Evolutionary conservation across 2,797 vertebrate species (phyloP), one percentile per base, ranked within the genome.

Genomic region (Arctocebus calabarensis): DNA sequence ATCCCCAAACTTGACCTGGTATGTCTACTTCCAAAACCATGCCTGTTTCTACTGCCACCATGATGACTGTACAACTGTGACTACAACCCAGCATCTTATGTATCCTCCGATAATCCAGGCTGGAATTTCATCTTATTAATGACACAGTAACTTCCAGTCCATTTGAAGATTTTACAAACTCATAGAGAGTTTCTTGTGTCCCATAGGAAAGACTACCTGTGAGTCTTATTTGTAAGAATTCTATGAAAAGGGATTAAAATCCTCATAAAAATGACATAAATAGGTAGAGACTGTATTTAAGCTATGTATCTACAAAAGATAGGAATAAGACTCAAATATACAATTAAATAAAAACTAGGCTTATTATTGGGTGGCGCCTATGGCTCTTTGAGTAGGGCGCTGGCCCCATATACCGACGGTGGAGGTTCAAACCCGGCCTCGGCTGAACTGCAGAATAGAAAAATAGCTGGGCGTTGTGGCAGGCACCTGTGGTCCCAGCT

Each of bases 51-150:
- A 11, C 2, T 83, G 9, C 3, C 3, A 57, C 6, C 5, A 9
- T 74, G 62, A 37, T 10, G 1, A 29, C 9, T 55, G 13, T 10
- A n/a, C 0, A 61, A 7, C 1, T 19, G 40, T 7, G 0, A 10
- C 14, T 43, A 25, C 29, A 43, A n/a, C 16, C 3, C 16, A 55
- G 0, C 32, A 52, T 74, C 17, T 59, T 70, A 64, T 55, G 59
- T 27, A 40, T 71, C 4, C 32, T 89, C 62, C 5, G 0, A 3
- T 70, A 85, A 79, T 0, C 16, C 29, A 45, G 40, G 61, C 16
- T 57, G 5, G n/a, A 61, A 68, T 7, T 79, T 48, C 14, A 43
- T 32, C 17, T 45, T 88, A 17, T 34, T 57, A 90, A 55, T 81
- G 32, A 11, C n/a, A 82, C 1, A 37, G 25, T 34, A 73, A 52